Percentiles rank a stretch among this genome's conserved stretches.
Evolutionary conservation across 2,888 invertebrate genomes (phyloP).

Genomic region (Plemyria rubiginata): DNA sequence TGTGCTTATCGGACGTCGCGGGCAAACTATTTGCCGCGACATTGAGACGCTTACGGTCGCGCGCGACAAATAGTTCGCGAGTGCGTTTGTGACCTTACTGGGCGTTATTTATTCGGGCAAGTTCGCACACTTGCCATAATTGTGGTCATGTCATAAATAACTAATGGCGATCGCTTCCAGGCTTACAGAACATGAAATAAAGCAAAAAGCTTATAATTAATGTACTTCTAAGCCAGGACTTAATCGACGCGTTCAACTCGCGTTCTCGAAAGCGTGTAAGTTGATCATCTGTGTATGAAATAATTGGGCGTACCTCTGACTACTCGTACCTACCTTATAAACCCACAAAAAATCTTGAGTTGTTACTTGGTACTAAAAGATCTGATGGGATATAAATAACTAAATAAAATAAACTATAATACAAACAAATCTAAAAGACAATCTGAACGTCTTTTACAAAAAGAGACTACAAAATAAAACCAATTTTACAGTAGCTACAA

Average conservation of each 20-base stretch:
- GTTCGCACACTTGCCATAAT: constrained; percentile 22
- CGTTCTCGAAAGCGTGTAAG: too few species aligned
- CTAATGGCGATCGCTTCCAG: constrained; percentile 10
- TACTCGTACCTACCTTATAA: too few species aligned
- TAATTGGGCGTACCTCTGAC: too few species aligned
- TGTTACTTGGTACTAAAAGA: too few species aligned
- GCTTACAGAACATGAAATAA: constrained; percentile 9
- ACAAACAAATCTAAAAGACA: background rate
- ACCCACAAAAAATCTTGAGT: too few species aligned
- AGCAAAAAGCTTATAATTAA: constrained; percentile 11
- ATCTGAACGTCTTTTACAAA: background rate
- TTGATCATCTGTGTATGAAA: too few species aligned
- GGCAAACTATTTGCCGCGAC: background rate
- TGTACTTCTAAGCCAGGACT: background rate
- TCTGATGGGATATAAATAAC: too few species aligned
- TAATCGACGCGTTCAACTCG: too few species aligned
- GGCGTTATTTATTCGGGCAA: constrained; percentile 27
- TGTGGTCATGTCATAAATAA: constrained; percentile 18
- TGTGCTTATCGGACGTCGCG: too few species aligned
- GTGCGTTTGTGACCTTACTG: background rate
- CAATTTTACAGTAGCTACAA: constrained; percentile 5
- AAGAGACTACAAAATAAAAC: background rate
- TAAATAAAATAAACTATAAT: too few species aligned
- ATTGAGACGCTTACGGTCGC: too few species aligned
- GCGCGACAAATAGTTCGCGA: too few species aligned